Evolutionary conservation across 1,140 invertebrate species (phyloP).

Genomic region (Pseudachorutes palmiensis): DNA sequence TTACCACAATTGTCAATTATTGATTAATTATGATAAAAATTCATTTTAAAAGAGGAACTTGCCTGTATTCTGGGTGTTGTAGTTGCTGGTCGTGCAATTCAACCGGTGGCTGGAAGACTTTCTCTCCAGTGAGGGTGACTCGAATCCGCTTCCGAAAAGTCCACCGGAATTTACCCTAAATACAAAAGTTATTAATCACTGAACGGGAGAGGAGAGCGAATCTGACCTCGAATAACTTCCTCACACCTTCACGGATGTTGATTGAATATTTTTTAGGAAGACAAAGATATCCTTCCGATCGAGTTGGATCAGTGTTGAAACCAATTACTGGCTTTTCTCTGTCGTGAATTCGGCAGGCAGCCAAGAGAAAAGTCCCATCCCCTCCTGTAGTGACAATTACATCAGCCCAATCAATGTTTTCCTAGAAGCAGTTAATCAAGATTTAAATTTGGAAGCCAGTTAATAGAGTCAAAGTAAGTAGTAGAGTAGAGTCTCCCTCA

Average conservation of each 20-base stretch:
- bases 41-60: slow-evolving; percentile 12
- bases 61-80: slow-evolving; percentile 47
- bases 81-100: slow-evolving; percentile 61
- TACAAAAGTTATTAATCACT: too few relatives aligned
- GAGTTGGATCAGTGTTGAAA: slow-evolving; percentile 92
- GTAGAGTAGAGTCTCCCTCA: too few relatives aligned
- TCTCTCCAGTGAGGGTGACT: slow-evolving; percentile 66
- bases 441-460: neutral
- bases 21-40: neutral
- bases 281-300: slow-evolving; percentile 88
- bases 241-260: slow-evolving; percentile 61
- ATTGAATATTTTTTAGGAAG: slow-evolving; percentile 65
- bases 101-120: slow-evolving; percentile 51
- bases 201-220: too few relatives aligned
- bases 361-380: slow-evolving; percentile 94
- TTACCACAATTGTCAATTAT: slow-evolving; percentile 23
- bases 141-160: slow-evolving; percentile 76
- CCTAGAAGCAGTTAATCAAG: slow-evolving; percentile 35
- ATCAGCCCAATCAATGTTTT: slow-evolving; percentile 85
- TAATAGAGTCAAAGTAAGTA: too few relatives aligned
- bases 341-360: slow-evolving; percentile 69
- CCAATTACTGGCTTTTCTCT: slow-evolving; percentile 83
- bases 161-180: slow-evolving; percentile 68
- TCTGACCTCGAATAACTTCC: slow-evolving; percentile 58
- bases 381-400: slow-evolving; percentile 90